Base-by-base conservation (phyloP, 2,888 invertebrate genomes). In the Pyrrhia umbra region DNA sequence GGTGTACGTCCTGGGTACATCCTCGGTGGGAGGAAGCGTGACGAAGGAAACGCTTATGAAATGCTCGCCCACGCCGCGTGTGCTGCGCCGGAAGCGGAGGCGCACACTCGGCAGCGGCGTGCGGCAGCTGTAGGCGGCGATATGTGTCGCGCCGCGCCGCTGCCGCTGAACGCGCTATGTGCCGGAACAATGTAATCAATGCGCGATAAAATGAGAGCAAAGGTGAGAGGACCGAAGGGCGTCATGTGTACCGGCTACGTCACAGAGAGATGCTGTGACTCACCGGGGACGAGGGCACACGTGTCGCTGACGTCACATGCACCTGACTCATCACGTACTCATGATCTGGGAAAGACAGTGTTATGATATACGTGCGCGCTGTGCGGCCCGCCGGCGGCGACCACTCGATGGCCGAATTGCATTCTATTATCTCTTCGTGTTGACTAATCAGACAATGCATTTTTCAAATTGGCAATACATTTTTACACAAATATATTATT, bases 21-120 rank as follows among this genome's bases (percentile, higher is more conserved):
- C 79, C 83, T 82, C 82, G 79, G 85, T 85, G 88, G 87, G 89
- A 90, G 91, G 92, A 90, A 91, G 89, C 78, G 79, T 80, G 82
- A 72, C 85, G 85, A 88, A 93, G 93, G 93, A 94, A 93, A 86
- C 84, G 88, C 86, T 92, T 91, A 90, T 90, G 90, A 92, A 90
- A 91, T 79, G 78, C 79, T 87, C 88, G 86, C 93, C 92, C 90
- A 92, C 93, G 88, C 88, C 63, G 79, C 66, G 52, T 71, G 76
- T 63, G 74, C 72, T 75, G 64, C 85, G 83, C 85, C 91, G 92
- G 93, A 93, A 92, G 90, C 90, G 90, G 89, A 89, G 91, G 89
- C 90, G 88, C 89, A 83, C 84, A 80, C 76, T 77, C 60, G 9
- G 52, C 65, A 49, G 45, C 65, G 61, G 72, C 50, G 54, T 34